phyloP scores from a whole-genome alignment of 2,888 invertebrate genomes.

The Lomographa bimaculata region DNA sequence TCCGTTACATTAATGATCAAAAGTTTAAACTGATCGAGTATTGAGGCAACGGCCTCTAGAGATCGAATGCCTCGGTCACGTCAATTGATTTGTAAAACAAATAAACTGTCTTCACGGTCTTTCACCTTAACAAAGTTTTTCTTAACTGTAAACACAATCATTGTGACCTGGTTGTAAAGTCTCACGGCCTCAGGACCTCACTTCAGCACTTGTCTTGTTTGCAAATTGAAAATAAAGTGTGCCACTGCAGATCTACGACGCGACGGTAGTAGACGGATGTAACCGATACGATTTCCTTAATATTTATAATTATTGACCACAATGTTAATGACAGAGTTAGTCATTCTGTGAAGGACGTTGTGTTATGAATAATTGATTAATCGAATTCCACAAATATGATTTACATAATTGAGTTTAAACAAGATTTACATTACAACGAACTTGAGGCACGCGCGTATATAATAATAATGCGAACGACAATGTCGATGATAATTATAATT shows the following conservation, averaged over 20 bases:
- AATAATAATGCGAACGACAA: no score
- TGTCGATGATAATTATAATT: no score
- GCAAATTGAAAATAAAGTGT: conserved; percentile 15
- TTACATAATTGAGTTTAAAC: conserved; percentile 10
- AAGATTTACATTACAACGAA: conserved; percentile 6
- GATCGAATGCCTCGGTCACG: conserved; percentile 40
- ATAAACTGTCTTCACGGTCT: conserved; percentile 27
- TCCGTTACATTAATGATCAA: no score
- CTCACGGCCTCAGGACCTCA: conserved; percentile 27
- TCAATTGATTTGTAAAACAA: conserved; percentile 30
- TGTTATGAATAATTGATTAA: conserved; percentile 26
- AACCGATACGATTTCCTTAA: no score
- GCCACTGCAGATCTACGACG: no score
- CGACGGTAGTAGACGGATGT: no score
- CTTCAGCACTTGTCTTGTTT: conserved; percentile 21
- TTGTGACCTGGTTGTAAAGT: conserved; percentile 22
- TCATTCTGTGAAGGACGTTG: conserved; percentile 6
- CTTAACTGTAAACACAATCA: conserved; percentile 27
- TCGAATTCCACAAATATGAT: conserved; percentile 13
- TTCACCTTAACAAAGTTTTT: conserved; percentile 22
- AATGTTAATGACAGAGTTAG: no score
- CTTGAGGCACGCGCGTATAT: background rate
- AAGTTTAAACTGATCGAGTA: no score
- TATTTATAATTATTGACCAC: no score
- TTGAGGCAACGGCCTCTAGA: conserved; percentile 10